Evolutionary conservation across 2,797 vertebrate species (phyloP).

Genomic region (Iguana delicatissima): DNA sequence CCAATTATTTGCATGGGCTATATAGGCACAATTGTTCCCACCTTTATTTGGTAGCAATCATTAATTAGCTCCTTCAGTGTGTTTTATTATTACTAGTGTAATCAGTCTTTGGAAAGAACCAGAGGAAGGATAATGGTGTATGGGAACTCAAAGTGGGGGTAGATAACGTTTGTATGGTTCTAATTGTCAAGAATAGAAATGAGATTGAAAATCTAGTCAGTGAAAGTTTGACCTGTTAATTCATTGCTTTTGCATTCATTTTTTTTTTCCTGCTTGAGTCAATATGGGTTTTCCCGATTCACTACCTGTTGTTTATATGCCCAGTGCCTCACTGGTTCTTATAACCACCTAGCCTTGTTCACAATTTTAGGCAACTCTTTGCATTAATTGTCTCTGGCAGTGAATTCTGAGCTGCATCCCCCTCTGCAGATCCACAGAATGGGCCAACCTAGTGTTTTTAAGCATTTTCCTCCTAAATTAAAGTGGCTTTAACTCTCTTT

Average conservation of each 20-base stretch:
- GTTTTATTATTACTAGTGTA: background rate
- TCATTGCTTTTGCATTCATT: background rate
- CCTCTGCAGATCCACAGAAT: background rate
- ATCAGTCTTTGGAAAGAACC: background rate
- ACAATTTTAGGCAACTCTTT: background rate
- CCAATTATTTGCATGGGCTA: slow-evolving; percentile 67
- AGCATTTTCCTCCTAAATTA: background rate
- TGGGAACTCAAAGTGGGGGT: background rate
- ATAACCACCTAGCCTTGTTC: background rate
- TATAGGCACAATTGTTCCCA: slow-evolving; percentile 69
- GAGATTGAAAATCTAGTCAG: background rate
- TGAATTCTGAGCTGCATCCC: background rate
- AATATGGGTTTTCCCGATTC: background rate
- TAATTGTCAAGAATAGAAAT: background rate
- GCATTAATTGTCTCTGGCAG: background rate
- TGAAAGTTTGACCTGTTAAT: background rate
- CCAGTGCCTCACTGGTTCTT: background rate
- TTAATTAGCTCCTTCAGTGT: slow-evolving; percentile 32
- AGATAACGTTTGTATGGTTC: background rate
- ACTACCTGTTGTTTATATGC: background rate
- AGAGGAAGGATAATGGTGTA: background rate
- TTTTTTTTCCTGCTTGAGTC: background rate
- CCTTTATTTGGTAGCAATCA: slow-evolving; percentile 70
- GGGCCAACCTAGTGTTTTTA: background rate
- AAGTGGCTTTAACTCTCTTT: no score